phyloP scores from a whole-genome alignment of 1,140 invertebrate species.

The Aphelenchoides fujianensis region DNA sequence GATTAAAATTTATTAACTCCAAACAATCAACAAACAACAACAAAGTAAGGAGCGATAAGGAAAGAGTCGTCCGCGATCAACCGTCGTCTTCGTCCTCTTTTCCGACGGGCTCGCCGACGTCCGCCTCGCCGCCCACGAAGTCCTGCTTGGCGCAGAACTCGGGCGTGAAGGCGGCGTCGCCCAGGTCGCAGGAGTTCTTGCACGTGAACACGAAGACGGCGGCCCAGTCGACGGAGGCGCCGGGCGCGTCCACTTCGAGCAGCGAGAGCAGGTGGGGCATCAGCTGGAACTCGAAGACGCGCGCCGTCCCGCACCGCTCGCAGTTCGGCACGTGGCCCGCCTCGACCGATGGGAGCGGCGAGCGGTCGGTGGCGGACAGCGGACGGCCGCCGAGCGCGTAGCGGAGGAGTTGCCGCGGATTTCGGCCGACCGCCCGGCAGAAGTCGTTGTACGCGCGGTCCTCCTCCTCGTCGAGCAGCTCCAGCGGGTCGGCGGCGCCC shows the following conservation, averaged over 20 bases:
- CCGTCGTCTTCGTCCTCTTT: neutral
- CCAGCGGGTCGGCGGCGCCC: conserved; percentile 9
- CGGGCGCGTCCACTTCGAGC: conserved; percentile 69
- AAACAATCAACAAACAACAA: too few species aligned
- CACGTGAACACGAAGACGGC: conserved; percentile 82
- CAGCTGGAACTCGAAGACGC: conserved; percentile 88
- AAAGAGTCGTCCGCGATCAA: too few species aligned
- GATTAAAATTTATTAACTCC: too few species aligned
- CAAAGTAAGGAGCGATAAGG: too few species aligned
- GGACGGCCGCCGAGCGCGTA: conserved; percentile 70
- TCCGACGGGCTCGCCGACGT: neutral
- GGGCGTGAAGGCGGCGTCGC: conserved; percentile 69
- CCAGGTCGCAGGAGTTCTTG: conserved; percentile 71
- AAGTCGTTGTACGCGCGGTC: conserved; percentile 19
- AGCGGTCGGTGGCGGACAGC: conserved; percentile 71
- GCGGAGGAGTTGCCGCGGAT: conserved; percentile 15
- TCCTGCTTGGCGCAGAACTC: conserved; percentile 88
- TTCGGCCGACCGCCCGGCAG: neutral
- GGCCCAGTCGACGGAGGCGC: conserved; percentile 83
- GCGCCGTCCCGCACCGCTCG: conserved; percentile 71
- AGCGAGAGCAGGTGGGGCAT: conserved; percentile 84
- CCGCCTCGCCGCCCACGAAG: conserved; percentile 63
- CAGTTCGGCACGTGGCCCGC: conserved; percentile 72
- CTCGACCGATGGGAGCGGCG: conserved; percentile 47
- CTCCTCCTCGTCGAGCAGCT: conserved; percentile 19